Evolutionary conservation across 1,140 invertebrate species (phyloP).

Genomic region (Daktulosphaira vitifoliae): DNA sequence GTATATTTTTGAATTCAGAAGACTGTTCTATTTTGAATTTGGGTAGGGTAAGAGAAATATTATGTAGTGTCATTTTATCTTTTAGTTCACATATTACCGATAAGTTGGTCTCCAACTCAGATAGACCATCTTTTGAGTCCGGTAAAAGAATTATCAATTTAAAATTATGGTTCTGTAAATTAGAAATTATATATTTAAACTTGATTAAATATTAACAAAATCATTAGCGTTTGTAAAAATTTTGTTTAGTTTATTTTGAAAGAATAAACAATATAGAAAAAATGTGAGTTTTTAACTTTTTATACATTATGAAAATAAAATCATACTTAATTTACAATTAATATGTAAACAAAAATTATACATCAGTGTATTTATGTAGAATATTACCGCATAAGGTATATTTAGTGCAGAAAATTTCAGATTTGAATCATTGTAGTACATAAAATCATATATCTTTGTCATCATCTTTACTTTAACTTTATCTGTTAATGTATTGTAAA

Average conservation of each 20-base stretch:
- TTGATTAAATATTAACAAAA: too few species aligned
- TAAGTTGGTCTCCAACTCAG: constrained; percentile 4
- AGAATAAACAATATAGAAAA: too few species aligned
- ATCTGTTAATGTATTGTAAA: constrained; percentile 45
- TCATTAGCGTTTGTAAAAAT: too few species aligned
- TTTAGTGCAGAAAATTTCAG: constrained; percentile 47
- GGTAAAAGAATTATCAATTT: constrained; percentile 20
- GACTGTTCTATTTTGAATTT: constrained; percentile 11
- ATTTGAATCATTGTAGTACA: constrained; percentile 44
- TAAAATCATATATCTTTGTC: constrained; percentile 48
- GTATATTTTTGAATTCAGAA: neutral
- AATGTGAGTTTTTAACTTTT: too few species aligned
- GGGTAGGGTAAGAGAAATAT: constrained; percentile 8
- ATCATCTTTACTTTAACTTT: constrained; percentile 55
- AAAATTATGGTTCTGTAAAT: neutral
- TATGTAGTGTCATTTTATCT: constrained; percentile 11
- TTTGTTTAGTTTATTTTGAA: too few species aligned
- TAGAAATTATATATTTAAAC: too few species aligned
- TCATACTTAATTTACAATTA: too few species aligned
- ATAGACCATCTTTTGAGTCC: constrained; percentile 3
- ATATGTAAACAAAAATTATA: too few species aligned
- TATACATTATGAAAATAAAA: too few species aligned
- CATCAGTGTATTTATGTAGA: too few species aligned
- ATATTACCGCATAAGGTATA: constrained; percentile 52
- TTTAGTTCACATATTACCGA: constrained; percentile 4